Conservation (phyloP, 30 jellyfish, hydroid and myxozoan genomes). For the Aurelia aurita region DNA sequence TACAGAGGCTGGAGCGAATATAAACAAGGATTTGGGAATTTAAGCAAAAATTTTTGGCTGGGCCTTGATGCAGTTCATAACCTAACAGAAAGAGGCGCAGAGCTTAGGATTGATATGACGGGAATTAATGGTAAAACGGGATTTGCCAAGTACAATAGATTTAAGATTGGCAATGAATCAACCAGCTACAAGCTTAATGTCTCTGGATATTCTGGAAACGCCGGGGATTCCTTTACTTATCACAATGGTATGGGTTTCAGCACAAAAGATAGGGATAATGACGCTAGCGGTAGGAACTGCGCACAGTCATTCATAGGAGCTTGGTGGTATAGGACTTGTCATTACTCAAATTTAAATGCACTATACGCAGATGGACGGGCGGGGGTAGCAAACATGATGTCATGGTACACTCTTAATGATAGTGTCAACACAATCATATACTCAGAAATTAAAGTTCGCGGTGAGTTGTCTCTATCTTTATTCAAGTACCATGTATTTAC, state of each 20-base stretch:
- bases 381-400: no score
- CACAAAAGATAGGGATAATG: constrained; percentile 10
- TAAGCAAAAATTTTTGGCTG: constrained; percentile 13
- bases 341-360: background rate
- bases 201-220: background rate
- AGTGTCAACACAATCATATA: no score
- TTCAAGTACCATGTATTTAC: no score
- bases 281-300: background rate
- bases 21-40: constrained; percentile 22
- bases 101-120: background rate
- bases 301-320: background rate
- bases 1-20: constrained; percentile 23
- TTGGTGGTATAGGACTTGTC: constrained; percentile 28
- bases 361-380: no score
- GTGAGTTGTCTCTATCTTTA: no score
- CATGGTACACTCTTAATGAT: no score
- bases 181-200: background rate
- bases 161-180: background rate
- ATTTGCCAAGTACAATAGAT: constrained; percentile 2
- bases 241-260: constrained; percentile 11
- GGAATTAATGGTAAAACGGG: background rate
- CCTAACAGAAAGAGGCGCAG: background rate
- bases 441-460: no score
- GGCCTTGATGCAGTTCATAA: constrained; percentile 22
- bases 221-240: constrained; percentile 18